These are phyloP conservation scores for Malaclemys terrapin DNA, from an alignment of 2,113 vertebrate genomes.

Conservation along the genomic window DNA sequence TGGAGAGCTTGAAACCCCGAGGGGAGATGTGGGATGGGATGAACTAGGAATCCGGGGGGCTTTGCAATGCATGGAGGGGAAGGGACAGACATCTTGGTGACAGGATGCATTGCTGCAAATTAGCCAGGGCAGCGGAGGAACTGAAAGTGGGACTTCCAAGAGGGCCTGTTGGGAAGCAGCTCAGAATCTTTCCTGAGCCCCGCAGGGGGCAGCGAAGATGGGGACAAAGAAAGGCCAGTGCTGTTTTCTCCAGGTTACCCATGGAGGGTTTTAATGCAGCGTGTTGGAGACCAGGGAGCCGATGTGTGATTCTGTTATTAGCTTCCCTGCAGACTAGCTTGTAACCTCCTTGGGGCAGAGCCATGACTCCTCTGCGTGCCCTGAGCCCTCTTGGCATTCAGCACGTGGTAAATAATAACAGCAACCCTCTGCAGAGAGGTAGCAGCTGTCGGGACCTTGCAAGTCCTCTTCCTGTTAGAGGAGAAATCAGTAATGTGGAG, in stretches of 20 bases:
- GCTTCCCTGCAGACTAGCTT: neutral
- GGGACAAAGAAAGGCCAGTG: neutral
- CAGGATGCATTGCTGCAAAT: neutral
- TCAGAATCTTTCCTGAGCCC: neutral
- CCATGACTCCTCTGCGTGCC: neutral
- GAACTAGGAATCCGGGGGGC: too few relatives aligned
- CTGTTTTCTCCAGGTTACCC: neutral
- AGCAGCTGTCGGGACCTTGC: too few relatives aligned
- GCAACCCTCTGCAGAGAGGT: too few relatives aligned
- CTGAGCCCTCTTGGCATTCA: too few relatives aligned
- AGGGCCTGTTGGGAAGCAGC: neutral
- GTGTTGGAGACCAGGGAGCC: neutral
- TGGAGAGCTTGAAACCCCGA: too few relatives aligned
- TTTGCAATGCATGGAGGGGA: neutral
- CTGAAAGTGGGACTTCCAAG: neutral
- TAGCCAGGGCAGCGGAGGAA: neutral
- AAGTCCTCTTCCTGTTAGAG: too few relatives aligned
- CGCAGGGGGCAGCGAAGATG: neutral
- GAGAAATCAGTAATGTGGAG: too few relatives aligned
- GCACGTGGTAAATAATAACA: too few relatives aligned
- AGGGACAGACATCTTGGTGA: neutral
- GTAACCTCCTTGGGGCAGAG: neutral
- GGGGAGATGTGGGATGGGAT: too few relatives aligned
- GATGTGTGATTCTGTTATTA: neutral
- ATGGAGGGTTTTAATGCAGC: neutral